Evolutionary conservation across 1,140 invertebrate species (phyloP).

Genomic region (Anastrepha ludens): DNA sequence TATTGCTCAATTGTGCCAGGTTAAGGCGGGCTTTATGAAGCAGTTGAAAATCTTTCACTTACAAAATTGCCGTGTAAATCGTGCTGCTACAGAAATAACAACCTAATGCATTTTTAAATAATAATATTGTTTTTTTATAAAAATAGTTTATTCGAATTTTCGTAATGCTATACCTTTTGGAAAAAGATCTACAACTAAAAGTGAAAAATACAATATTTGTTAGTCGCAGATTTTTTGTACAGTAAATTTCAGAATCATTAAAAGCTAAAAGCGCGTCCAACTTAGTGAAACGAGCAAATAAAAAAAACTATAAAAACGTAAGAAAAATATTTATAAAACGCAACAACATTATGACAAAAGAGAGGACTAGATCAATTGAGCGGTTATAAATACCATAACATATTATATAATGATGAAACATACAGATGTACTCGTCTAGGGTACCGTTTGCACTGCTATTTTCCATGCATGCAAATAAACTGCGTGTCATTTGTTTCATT

Average conservation of each 20-base stretch:
- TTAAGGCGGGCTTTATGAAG: no score
- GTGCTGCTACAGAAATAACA: no score
- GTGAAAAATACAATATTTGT: slow-evolving; percentile 22
- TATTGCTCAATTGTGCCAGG: no score
- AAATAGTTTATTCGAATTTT: slow-evolving; percentile 46
- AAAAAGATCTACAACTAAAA: slow-evolving; percentile 41
- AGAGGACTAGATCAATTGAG: slow-evolving; percentile 9
- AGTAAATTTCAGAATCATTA: slow-evolving; percentile 22
- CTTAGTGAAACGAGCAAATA: neutral
- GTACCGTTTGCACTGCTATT: no score
- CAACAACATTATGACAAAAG: slow-evolving; percentile 29
- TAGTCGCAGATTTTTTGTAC: slow-evolving; percentile 27
- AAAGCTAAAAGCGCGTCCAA: slow-evolving; percentile 20
- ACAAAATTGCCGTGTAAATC: no score
- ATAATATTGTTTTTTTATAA: slow-evolving; percentile 27
- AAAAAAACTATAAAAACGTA: neutral
- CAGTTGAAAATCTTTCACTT: no score
- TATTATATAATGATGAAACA: no score
- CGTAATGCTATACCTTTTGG: slow-evolving; percentile 30
- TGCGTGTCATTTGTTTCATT: neutral
- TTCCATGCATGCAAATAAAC: no score
- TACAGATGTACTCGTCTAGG: neutral
- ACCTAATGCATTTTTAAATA: neutral
- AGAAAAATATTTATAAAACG: neutral
- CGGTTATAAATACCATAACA: slow-evolving; percentile 7